Conservation (phyloP, 2,888 invertebrate genomes). For the Drosophila phalerata region DNA sequence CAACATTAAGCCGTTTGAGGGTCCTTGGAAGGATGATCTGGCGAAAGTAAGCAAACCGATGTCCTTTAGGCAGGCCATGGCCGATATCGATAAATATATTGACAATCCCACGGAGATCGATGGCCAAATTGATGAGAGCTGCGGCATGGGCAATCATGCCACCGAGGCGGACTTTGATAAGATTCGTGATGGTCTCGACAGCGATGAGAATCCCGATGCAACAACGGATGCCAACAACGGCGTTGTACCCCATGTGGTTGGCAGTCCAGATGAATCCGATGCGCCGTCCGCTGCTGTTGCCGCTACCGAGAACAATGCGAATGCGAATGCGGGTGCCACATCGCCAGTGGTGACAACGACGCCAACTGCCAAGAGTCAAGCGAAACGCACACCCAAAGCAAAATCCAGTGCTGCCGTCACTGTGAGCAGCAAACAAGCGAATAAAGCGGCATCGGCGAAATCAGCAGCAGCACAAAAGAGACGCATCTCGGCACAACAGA, state of each 20-base stretch:
- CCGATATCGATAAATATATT: conserved; percentile 92
- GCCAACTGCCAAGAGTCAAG: conserved; percentile 57
- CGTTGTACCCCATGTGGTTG: conserved; percentile 69
- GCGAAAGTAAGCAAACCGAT: conserved; percentile 91
- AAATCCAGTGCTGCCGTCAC: conserved; percentile 73
- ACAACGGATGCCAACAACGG: conserved; percentile 64
- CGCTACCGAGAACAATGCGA: conserved; percentile 60
- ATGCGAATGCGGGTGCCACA: conserved; percentile 42
- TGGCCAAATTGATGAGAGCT: conserved; percentile 78
- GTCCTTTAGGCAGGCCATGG: conserved; percentile 92
- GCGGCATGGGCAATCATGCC: conserved; percentile 83
- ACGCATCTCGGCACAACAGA: conserved; percentile 64
- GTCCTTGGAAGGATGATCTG: conserved; percentile 91
- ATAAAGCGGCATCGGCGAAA: conserved; percentile 67
- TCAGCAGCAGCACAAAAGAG: conserved; percentile 71
- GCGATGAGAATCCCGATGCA: conserved; percentile 65
- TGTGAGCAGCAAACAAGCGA: conserved; percentile 68
- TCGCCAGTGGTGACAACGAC: conserved; percentile 42
- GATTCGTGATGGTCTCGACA: conserved; percentile 87
- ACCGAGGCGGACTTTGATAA: conserved; percentile 91
- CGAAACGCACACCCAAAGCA: conserved; percentile 81
- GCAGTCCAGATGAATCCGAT: conserved; percentile 70
- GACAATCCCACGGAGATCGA: conserved; percentile 87
- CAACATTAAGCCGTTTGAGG: conserved; percentile 93
- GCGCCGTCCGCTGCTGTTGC: conserved; percentile 9